A percentile compares a stretch with the other conserved stretches of the same genome.
Evolutionary conservation across 2,888 invertebrate species (phyloP).

Genomic region (Nebria salina): DNA sequence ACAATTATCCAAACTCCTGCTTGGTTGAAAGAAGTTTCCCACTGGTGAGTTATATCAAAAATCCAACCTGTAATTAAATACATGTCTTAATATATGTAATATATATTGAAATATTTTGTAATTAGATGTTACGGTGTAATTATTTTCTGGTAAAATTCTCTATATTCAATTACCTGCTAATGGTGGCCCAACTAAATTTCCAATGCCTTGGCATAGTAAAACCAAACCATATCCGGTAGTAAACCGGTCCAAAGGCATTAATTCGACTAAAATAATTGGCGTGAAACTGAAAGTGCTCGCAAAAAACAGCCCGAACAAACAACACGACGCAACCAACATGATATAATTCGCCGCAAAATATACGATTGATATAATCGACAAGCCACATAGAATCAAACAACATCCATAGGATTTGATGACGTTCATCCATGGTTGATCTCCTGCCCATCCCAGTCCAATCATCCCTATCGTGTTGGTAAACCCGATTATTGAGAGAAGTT

Average conservation of each 20-base stretch:
- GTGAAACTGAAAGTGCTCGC: conserved; percentile 93
- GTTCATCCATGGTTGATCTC: conserved; percentile 86
- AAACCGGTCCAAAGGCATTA: conserved; percentile 90
- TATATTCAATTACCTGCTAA: conserved; percentile 83
- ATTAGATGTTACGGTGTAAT: no score
- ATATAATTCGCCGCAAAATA: conserved; percentile 59
- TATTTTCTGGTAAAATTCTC: no score
- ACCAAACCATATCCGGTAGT: conserved; percentile 92
- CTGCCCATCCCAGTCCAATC: conserved; percentile 88
- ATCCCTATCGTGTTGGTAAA: conserved; percentile 91
- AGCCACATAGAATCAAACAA: conserved; percentile 76
- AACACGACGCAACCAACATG: conserved; percentile 60
- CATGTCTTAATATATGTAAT: no score
- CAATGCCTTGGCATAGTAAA: conserved; percentile 89
- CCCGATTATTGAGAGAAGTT: conserved; percentile 86
- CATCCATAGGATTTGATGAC: conserved; percentile 83
- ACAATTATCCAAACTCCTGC: conserved; percentile 84
- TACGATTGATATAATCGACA: conserved; percentile 70
- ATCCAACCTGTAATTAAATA: conserved; percentile 58
- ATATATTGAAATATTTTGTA: no score
- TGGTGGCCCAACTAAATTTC: conserved; percentile 91
- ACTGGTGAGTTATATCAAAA: conserved; percentile 74
- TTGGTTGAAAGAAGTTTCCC: conserved; percentile 83
- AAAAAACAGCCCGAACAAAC: conserved; percentile 87
- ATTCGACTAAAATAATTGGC: conserved; percentile 86